Base-by-base conservation (phyloP, 2,113 vertebrate genomes). In the Nesogale talazaci region DNA sequence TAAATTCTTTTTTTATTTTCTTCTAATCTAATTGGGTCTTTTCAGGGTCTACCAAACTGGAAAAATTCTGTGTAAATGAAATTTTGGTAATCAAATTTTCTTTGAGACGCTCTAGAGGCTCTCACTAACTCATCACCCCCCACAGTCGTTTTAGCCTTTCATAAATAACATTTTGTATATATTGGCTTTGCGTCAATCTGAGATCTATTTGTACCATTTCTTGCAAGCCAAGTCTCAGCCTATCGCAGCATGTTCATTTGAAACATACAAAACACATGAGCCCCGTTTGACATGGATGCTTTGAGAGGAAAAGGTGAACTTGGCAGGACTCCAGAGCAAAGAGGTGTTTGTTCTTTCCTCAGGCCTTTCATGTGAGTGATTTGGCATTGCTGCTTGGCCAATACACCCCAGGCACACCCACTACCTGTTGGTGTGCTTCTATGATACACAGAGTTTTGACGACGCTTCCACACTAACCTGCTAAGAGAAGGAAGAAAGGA, bases 61-160 rank as follows among this genome's bases (percentile, higher is more conserved):
- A 95, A 94, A 94, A 92, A 86, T 86, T 93, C 88, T 91, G 69
- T 90, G 89, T 92, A 96, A 95, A 95, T 94, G 94, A 94, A 93
- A 91, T 81, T 95, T 96, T 91, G 89, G 57, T 94, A 90, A 96
- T 94, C 67, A 93, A 84, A 96, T 95, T 92, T 94, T 93, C 80
- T 90, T 90, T 89, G 87, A 96, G 95, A 96, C 96, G 56, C 77
- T 96, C 83, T 89, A 90, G 89, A 96, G 56, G 56, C 56, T 77
- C 81, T 94, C 4, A 0, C 72, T 96, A 96, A 94, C 90, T 95
- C 92, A 95, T 95, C 38, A 88, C 57, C 38, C 46, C 57, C 38
- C 65, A 69, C 72, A 61, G 89, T 92, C 6, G 0, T 89, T 92
- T 83, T 85, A 94, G 91, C 61, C 88, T 95, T 87, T n/a, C 92